Base-by-base conservation (phyloP, 1,140 invertebrate genomes). In the Portunus trituberculatus region DNA sequence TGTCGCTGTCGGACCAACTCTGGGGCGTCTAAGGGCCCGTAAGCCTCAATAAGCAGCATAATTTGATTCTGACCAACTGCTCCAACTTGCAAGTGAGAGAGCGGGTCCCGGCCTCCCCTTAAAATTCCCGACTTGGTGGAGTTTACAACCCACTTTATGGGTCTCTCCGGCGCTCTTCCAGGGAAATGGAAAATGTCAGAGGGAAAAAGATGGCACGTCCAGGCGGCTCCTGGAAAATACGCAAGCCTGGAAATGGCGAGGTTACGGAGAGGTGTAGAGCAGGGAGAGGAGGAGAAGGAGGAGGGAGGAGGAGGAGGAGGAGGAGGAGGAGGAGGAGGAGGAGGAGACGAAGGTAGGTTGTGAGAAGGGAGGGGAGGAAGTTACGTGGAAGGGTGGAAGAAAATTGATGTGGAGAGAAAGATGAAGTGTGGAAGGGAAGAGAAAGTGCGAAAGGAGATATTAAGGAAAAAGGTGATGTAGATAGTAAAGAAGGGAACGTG, bases 161-260 rank as follows among this genome's bases (percentile, higher is more conserved):
- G 94, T 95, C 96, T 96, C 96, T 87, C 91, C 96, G 96, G 96
- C 95, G 88, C 96, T 95, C 96, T 96, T 95, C 95, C 95, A 95
- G 96, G 96, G 96, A 96, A 96, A 96, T 96, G 96, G 96, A 95
- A 96, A 96, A 95, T 95, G 96, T 96, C 96, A 96, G 96, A 96
- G 96, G 96, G 93, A 96, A 96, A 96, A 95, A 95, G 96, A 96
- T 96, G 96, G 96, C 95, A 93, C 95, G 93, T 96, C 95, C 95
- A 94, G 95, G 89, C 88, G 90, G 88, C 92, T 87, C 91, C 52
- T 31, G 94, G 94, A 95, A 95, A 95, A 95, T 95, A 95, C 94
- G 94, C 52, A 95, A 89, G 94, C 76, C 91, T 95, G 89, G 94
- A 88, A 92, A 92, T 92, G 91, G 94, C 91, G 84, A 88, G 91